These are phyloP conservation scores for Sciaenops ocellatus DNA, from an alignment of 2,797 vertebrate genomes.

Conservation along the genomic window DNA sequence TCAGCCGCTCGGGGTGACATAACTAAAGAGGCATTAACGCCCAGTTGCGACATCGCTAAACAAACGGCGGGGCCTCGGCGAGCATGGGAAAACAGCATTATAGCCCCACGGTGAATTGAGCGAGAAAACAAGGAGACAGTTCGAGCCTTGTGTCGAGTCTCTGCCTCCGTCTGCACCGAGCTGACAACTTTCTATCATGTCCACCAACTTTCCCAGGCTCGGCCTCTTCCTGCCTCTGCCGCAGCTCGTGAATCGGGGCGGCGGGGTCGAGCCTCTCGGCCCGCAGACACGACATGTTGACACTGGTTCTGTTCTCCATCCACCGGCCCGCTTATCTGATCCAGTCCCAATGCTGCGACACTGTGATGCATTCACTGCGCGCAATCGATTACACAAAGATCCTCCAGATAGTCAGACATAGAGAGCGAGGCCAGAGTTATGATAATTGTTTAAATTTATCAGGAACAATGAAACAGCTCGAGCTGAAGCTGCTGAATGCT, in stretches of 20 bases:
- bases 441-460: conserved; percentile 30
- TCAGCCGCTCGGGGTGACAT: conserved; percentile 73
- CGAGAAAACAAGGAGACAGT: conserved; percentile 72
- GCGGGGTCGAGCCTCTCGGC: conserved; percentile 30
- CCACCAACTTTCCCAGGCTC: conserved; percentile 81
- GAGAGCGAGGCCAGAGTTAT: conserved; percentile 10
- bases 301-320: conserved; percentile 28
- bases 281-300: conserved; percentile 36
- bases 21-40: conserved; percentile 84
- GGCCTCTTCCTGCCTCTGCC: conserved; percentile 49
- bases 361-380: background rate
- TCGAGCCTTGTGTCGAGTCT: conserved; percentile 71
- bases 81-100: conserved; percentile 83
- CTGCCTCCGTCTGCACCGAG: conserved; percentile 63
- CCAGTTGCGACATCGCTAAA: conserved; percentile 75
- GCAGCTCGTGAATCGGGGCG: conserved; percentile 66
- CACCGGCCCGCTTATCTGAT: background rate
- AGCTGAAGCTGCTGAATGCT: conserved; percentile 19
- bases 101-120: conserved; percentile 69
- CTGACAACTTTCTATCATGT: conserved; percentile 80
- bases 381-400: conserved; percentile 26
- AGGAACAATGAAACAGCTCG: background rate
- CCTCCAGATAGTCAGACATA: conserved; percentile 3
- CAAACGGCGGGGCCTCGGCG: conserved; percentile 71
- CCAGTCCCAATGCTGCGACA: too few relatives aligned